These are phyloP conservation scores for Cydia strobilella DNA, from an alignment of 1,140 invertebrate genomes.

Conservation along the genomic window DNA sequence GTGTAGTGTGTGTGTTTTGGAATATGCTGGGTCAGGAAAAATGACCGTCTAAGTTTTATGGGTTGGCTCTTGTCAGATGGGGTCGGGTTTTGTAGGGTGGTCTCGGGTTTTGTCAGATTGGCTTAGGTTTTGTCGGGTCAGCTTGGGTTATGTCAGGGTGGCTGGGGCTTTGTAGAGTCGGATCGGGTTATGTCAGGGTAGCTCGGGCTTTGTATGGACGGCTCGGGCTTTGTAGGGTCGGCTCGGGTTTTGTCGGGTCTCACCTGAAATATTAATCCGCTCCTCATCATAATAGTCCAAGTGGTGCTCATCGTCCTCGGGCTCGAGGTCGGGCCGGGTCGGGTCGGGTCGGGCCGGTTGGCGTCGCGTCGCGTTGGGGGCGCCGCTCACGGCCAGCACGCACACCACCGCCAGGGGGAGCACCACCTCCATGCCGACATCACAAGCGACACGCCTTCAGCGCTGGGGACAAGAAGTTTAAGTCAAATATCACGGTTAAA, in stretches of 20 bases:
- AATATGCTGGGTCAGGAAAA: too few relatives aligned
- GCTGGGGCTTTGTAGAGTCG: neutral
- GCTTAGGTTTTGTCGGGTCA: too few relatives aligned
- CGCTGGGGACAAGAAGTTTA: constrained; percentile 41
- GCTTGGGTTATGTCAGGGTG: too few relatives aligned
- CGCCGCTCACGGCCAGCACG: constrained; percentile 70
- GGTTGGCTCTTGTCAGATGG: neutral
- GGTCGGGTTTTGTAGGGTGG: neutral
- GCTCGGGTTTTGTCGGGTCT: constrained; percentile 34
- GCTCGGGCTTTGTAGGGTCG: neutral
- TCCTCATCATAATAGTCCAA: constrained; percentile 72
- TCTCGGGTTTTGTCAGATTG: too few relatives aligned
- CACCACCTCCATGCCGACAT: constrained; percentile 74
- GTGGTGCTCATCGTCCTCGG: constrained; percentile 58
- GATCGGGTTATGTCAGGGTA: neutral
- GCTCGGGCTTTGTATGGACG: too few relatives aligned
- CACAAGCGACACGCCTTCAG: constrained; percentile 58
- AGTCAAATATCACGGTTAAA: neutral
- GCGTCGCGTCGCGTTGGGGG: constrained; percentile 66
- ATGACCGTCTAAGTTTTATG: too few relatives aligned
- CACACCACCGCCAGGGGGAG: constrained; percentile 64
- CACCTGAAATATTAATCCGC: constrained; percentile 69
- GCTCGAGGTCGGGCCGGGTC: constrained; percentile 34
- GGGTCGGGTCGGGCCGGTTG: constrained; percentile 43
- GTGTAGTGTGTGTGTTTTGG: too few relatives aligned